A percentile compares a stretch with the other conserved stretches of the same genome.
These are phyloP conservation scores for Diadegma fenestrale DNA, from an alignment of 2,888 invertebrate species.

Conservation along the genomic window DNA sequence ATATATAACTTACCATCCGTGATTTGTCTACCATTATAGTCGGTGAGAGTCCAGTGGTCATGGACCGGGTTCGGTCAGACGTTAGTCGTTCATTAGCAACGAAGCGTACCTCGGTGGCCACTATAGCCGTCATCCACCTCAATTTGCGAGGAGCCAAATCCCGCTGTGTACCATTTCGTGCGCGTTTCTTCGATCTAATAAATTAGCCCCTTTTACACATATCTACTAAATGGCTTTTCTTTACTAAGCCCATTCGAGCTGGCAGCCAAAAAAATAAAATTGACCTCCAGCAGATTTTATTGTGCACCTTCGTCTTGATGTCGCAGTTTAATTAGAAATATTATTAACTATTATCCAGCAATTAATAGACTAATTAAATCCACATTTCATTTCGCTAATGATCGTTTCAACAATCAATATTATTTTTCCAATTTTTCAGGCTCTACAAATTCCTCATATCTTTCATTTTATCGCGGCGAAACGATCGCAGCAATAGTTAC, in stretches of 20 bases:
- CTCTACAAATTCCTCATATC: background rate
- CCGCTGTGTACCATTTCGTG: constrained; percentile 1
- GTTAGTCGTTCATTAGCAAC: constrained; percentile 61
- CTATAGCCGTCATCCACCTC: constrained; percentile 47
- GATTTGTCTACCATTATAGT: constrained; percentile 50
- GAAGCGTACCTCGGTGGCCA: constrained; percentile 46
- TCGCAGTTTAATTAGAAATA: background rate
- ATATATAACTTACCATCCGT: constrained; percentile 12
- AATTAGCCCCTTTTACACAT: constrained; percentile 41
- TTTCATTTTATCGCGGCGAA: constrained; percentile 25
- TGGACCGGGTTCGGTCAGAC: constrained; percentile 57
- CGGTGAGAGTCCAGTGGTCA: constrained; percentile 52
- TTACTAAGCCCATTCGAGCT: background rate
- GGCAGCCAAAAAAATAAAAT: background rate
- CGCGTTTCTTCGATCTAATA: constrained; percentile 60
- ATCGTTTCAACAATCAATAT: background rate
- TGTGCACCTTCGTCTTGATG: background rate
- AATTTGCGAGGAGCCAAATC: constrained; percentile 55
- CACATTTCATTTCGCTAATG: background rate
- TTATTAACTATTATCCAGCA: background rate
- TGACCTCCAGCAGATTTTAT: background rate
- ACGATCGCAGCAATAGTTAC: constrained; percentile 36
- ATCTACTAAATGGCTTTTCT: background rate
- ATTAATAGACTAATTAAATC: background rate
- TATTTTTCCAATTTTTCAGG: background rate